Evolutionary conservation across 1,140 invertebrate species (phyloP).

Genomic region (Aphelinus certus): DNA sequence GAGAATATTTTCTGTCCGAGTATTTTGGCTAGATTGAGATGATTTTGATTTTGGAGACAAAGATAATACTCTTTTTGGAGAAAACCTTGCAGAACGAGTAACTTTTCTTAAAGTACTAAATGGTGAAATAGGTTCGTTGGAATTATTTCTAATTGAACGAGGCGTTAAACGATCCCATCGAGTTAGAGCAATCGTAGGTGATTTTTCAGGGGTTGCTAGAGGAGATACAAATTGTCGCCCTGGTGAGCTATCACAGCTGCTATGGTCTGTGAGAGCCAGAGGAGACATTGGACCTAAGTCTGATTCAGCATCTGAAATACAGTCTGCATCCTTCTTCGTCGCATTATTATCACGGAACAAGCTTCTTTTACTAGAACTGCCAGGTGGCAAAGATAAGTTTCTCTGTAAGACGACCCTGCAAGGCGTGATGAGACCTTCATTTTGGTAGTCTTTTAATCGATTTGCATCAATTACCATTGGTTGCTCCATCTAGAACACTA

Average conservation of each 20-base stretch:
- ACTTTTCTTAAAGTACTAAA: slow-evolving; percentile 49
- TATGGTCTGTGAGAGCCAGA: slow-evolving; percentile 48
- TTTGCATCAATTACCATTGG: slow-evolving; percentile 10
- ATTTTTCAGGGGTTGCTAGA: slow-evolving; percentile 46
- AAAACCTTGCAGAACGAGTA: slow-evolving; percentile 45
- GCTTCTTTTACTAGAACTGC: slow-evolving; percentile 51
- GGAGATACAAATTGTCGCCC: slow-evolving; percentile 47
- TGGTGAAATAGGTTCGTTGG: slow-evolving; percentile 36
- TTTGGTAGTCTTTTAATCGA: slow-evolving; percentile 30
- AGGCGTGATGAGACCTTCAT: slow-evolving; percentile 46
- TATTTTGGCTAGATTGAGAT: slow-evolving; percentile 17
- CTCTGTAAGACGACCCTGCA: slow-evolving; percentile 44
- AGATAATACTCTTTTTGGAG: slow-evolving; percentile 42
- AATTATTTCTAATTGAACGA: slow-evolving; percentile 3
- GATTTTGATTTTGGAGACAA: slow-evolving; percentile 36
- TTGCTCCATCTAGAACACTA: slow-evolving; percentile 28
- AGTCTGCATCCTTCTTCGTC: neutral
- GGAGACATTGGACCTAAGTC: slow-evolving; percentile 59
- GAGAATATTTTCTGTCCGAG: slow-evolving; percentile 8
- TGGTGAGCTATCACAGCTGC: slow-evolving; percentile 48
- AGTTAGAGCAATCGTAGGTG: slow-evolving; percentile 16
- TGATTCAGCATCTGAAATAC: slow-evolving; percentile 53
- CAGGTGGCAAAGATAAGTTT: slow-evolving; percentile 40
- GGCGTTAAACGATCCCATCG: slow-evolving; percentile 47
- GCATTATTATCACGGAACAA: slow-evolving; percentile 42